Conservation (phyloP, 2,113 vertebrate genomes). For the Urocolius indicus region DNA sequence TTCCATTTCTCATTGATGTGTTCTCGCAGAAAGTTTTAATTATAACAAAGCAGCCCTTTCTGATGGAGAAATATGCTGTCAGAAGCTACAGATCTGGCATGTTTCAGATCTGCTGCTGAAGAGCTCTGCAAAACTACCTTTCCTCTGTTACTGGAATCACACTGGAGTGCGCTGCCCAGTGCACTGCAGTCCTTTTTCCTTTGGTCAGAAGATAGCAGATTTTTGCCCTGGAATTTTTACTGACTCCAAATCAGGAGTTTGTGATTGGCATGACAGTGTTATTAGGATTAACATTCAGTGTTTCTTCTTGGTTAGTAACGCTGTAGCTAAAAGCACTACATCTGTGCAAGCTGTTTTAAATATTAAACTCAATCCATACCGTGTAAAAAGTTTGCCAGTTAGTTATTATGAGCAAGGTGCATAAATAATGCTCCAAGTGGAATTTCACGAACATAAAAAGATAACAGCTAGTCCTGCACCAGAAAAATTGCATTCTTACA, state of each 20-base stretch:
- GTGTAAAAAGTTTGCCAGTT: background rate
- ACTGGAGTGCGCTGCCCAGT: fast-evolving
- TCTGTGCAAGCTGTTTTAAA: background rate
- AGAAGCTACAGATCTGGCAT: background rate
- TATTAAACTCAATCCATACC: background rate
- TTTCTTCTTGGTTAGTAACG: background rate
- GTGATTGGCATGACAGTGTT: background rate
- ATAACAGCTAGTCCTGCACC: background rate
- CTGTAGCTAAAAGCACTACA: background rate
- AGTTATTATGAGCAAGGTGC: background rate
- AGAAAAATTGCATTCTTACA: background rate
- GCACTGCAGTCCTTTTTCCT: background rate
- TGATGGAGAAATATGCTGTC: background rate
- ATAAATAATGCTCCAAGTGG: background rate
- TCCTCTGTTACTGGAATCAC: background rate
- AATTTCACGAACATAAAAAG: background rate
- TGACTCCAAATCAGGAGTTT: background rate
- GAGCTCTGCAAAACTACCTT: background rate
- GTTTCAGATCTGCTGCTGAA: background rate
- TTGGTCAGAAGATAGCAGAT: conserved; percentile 37
- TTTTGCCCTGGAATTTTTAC: background rate
- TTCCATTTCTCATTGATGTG: background rate
- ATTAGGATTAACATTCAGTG: background rate
- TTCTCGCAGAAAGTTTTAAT: background rate
- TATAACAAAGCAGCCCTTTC: background rate